Base-by-base conservation (phyloP, 2,888 invertebrate genomes). In the Spilarctia lutea region DNA sequence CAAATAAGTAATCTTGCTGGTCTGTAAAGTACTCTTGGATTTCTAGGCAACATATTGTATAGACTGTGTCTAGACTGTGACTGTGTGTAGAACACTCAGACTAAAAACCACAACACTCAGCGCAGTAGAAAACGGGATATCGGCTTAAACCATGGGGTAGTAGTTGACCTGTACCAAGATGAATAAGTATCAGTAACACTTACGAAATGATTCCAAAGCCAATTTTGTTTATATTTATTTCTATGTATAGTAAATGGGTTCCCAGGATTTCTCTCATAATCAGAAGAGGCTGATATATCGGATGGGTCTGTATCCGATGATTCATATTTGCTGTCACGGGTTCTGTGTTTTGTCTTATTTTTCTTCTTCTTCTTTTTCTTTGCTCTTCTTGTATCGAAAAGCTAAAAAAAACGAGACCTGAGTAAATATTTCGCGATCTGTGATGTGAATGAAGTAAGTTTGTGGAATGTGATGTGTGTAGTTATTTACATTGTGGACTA, bases 171-270 rank as follows among this genome's bases (percentile, higher is more conserved):
- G 24, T 8, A 52, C 8, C 35, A 24, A 10, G 18, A 33, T 56
- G 3, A 52, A 35, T 52, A n/a, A n/a, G n/a, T n/a, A 18, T 20
- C n/a, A 20, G 20, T 42, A 70, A 68, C 65, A 86, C 88, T 88
- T 81, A 92, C 93, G 18, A 76, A 72, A 77, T 91, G 90, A 79
- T 95, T 91, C 93, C 94, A 95, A 18, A 91, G 71, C 91, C 91
- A 94, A 69, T 95, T 95, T 71, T 92, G 91, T 65, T 84, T 86
- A 75, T 95, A 95, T 80, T 92, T 92, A 75, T 91, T 88, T 72
- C 91, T 93, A 79, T 88, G 85, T 2, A 94, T 72, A 0, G 94
- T 94, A 79, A 84, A 94, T 0, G 94, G 94, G 76, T 95, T 95
- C 0, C 94, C 94, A 1, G 91, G 90, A 48, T 95, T 95, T 42